Evolutionary conservation across 2,113 vertebrate genomes (phyloP).

Genomic region (Oplegnathus fasciatus): DNA sequence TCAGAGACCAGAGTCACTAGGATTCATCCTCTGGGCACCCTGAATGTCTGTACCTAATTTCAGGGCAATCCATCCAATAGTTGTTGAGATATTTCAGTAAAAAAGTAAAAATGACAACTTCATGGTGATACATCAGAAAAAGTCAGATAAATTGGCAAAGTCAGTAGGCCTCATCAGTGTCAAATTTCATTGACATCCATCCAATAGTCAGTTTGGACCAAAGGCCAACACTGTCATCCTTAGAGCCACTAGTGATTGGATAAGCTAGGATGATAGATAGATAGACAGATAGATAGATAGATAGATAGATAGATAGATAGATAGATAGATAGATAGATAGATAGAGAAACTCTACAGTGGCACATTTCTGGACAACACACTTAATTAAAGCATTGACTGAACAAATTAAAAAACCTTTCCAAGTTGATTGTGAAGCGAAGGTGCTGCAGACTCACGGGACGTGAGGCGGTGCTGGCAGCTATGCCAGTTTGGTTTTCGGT

Average conservation of each 20-base stretch:
- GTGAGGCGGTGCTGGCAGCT: constrained; percentile 13
- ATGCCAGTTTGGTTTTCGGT: constrained; percentile 32
- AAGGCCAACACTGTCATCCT: too few relatives aligned
- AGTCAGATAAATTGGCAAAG: too few relatives aligned
- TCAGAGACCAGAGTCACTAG: too few relatives aligned
- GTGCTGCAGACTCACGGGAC: constrained; percentile 10
- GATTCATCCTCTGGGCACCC: background rate
- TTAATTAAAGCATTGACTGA: constrained; percentile 43
- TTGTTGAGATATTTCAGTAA: background rate
- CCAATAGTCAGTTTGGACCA: too few relatives aligned
- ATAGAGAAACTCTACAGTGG: background rate
- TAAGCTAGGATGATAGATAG: too few relatives aligned
- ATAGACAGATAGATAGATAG: too few relatives aligned
- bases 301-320: too few relatives aligned
- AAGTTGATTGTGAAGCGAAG: constrained; percentile 8
- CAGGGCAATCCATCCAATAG: background rate
- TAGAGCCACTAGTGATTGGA: too few relatives aligned
- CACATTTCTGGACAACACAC: background rate
- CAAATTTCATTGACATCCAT: too few relatives aligned
- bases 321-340: background rate
- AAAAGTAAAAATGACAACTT: too few relatives aligned
- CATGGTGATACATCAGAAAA: background rate
- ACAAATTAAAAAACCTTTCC: constrained; percentile 15
- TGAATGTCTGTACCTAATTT: background rate
- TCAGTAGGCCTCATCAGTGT: too few relatives aligned